phyloP scores from a whole-genome alignment of 2,113 vertebrate genomes.

The Podarcis muralis region DNA sequence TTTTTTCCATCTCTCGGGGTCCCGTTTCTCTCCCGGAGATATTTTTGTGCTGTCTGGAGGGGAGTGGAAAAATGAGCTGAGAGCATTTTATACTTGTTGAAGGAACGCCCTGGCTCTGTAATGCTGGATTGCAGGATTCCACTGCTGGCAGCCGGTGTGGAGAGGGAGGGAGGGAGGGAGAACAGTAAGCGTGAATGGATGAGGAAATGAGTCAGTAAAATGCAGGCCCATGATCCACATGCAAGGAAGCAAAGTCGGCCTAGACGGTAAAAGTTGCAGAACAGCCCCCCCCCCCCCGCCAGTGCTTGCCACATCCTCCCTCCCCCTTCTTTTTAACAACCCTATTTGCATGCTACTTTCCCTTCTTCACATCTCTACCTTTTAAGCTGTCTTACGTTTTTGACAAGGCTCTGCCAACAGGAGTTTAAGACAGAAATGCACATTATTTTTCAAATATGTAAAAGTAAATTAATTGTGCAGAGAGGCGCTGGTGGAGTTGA shows the following conservation, averaged over 20 bases:
- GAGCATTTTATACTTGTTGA: conserved; percentile 10
- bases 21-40: conserved; percentile 51
- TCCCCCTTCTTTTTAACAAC: conserved; percentile 11
- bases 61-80: conserved; percentile 49
- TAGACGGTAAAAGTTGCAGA: conserved; percentile 55
- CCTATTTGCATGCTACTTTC: not conserved
- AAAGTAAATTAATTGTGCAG: not conserved
- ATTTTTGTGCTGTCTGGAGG: conserved; percentile 44
- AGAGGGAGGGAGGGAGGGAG: conserved; percentile 48
- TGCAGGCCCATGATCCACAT: conserved; percentile 36
- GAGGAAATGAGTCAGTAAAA: conserved; percentile 72
- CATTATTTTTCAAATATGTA: not conserved
- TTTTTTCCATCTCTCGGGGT: conserved; percentile 47
- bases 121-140: conserved; percentile 43
- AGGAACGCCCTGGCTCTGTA: conserved; percentile 41
- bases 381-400: not conserved
- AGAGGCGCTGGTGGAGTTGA: not conserved
- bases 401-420: not conserved
- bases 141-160: conserved; percentile 17
- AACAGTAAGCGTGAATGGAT: conserved; percentile 43
- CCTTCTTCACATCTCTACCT: not conserved
- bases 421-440: not conserved
- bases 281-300: not conserved
- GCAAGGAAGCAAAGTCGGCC: conserved; percentile 46
- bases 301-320: conserved; percentile 38